phyloP scores from a whole-genome alignment of 2,888 invertebrate species.

The Hymenopus coronatus region DNA sequence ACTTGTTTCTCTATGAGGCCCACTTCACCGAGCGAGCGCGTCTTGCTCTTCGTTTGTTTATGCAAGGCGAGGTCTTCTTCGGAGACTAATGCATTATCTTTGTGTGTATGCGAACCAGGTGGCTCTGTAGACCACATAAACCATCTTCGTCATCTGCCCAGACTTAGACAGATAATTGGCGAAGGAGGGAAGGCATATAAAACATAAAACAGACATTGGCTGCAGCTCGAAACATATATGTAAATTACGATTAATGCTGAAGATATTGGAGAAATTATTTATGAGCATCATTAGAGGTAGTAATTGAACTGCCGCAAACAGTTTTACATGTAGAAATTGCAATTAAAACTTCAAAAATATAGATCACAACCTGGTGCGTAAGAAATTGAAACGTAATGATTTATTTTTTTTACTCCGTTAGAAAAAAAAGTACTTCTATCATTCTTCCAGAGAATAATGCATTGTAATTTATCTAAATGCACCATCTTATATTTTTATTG shows the following conservation, averaged over 20 bases:
- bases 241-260: background rate
- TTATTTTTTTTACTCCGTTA: too few relatives aligned
- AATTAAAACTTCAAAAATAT: background rate
- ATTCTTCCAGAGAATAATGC: too few relatives aligned
- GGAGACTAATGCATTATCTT: background rate
- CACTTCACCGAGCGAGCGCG: background rate
- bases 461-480: too few relatives aligned
- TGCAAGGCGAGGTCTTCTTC: background rate
- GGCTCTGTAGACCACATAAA: background rate
- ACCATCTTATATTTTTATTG: too few relatives aligned
- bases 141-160: background rate
- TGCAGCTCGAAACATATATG: background rate
- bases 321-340: background rate
- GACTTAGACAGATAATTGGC: background rate
- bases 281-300: background rate
- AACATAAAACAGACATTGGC: background rate
- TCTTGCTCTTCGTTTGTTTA: background rate
- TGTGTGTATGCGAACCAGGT: background rate
- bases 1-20: background rate
- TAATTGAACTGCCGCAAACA: background rate
- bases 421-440: too few relatives aligned
- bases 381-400: too few relatives aligned
- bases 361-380: background rate
- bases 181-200: background rate
- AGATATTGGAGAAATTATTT: background rate